Percentiles rank a stretch among this genome's conserved stretches.
These are phyloP conservation scores for Plutomurus gul DNA, from an alignment of 1,140 invertebrate species.

Conservation along the genomic window DNA sequence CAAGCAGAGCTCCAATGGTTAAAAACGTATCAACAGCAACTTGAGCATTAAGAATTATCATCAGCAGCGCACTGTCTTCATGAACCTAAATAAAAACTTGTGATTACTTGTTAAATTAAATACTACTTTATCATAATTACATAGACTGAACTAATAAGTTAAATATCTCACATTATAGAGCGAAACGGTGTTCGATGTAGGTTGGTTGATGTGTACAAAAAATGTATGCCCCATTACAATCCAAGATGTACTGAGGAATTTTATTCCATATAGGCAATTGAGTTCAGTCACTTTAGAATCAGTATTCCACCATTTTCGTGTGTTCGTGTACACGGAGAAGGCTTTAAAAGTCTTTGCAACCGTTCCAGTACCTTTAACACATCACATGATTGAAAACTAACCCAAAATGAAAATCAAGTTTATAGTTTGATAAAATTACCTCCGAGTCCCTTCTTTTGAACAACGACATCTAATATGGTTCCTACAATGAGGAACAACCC, in stretches of 20 bases:
- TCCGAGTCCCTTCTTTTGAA: no score
- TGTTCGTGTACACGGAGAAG: constrained; percentile 59
- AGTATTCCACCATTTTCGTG: constrained; percentile 56
- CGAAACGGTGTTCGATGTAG: background rate
- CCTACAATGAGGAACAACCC: no score
- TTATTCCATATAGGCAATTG: constrained; percentile 57
- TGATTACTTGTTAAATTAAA: constrained; percentile 21
- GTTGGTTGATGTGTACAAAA: constrained; percentile 61
- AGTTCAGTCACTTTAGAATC: constrained; percentile 48
- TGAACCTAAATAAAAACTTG: background rate
- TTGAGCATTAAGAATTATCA: constrained; percentile 57
- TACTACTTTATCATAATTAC: background rate
- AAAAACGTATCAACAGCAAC: constrained; percentile 62
- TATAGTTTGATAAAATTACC: no score
- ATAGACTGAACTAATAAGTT: background rate
- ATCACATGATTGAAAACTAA: background rate
- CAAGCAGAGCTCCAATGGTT: constrained; percentile 51
- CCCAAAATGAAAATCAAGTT: background rate
- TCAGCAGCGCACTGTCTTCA: background rate
- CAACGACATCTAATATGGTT: no score
- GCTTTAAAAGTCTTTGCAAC: background rate
- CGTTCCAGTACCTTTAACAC: background rate
- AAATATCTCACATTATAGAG: background rate
- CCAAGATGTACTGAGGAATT: constrained; percentile 63
- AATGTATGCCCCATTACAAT: constrained; percentile 61